These are phyloP conservation scores for Macrobrachium rosenbergii DNA, from an alignment of 1,140 invertebrate genomes.

Conservation along the genomic window DNA sequence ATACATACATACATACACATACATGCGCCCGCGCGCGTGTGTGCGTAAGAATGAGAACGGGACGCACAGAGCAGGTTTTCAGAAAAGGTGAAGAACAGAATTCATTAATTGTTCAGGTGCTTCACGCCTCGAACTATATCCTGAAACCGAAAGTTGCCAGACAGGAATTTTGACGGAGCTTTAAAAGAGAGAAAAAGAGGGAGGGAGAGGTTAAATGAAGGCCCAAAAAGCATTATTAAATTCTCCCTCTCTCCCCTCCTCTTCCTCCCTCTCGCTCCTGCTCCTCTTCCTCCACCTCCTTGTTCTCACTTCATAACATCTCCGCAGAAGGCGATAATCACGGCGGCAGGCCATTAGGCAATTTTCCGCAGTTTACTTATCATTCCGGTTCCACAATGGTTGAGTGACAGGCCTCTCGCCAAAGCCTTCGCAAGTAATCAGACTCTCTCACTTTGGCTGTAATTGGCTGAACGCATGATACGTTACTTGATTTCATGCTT, in stretches of 20 bases:
- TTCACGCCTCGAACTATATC: not conserved
- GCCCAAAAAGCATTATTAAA: no score
- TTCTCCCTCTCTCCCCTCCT: not conserved
- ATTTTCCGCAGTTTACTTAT: slow-evolving; percentile 40
- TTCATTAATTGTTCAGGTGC: no score
- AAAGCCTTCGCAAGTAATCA: not conserved
- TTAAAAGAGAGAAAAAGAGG: no score
- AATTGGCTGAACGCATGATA: not conserved
- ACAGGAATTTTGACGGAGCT: no score
- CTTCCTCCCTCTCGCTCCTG: not conserved
- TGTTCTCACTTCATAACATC: not conserved
- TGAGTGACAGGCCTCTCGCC: slow-evolving; percentile 3
- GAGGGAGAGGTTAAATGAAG: no score
- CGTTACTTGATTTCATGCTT: not conserved
- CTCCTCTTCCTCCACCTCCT: not conserved
- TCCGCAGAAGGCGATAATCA: slow-evolving; percentile 20
- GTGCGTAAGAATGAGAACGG: no score
- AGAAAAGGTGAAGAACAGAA: no score
- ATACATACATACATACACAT: not conserved
- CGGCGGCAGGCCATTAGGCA: slow-evolving; percentile 24
- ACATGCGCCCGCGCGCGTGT: no score
- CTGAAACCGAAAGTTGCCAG: no score
- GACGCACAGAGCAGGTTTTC: no score
- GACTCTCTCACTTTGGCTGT: not conserved
- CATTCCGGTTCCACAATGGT: slow-evolving; percentile 21